A percentile compares a stretch with the other conserved stretches of the same genome.
Conservation (phyloP, 2,113 vertebrate species). For the Corvus moneduloides region DNA sequence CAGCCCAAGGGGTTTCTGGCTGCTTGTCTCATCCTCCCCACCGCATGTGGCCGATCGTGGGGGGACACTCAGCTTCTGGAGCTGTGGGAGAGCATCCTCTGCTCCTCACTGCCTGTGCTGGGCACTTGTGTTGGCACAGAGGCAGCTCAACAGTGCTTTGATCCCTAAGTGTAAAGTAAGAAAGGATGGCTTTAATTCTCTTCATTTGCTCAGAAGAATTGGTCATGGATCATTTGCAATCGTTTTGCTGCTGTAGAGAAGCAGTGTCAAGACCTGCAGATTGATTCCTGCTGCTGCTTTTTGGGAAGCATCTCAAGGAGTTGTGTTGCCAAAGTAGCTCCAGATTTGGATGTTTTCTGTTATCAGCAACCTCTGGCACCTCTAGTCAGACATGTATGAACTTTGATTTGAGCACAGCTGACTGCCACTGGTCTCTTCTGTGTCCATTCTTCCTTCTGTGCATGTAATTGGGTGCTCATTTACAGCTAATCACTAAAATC, state of each 20-base stretch:
- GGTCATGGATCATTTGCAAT: neutral
- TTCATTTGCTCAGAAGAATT: neutral
- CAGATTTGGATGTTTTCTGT: neutral
- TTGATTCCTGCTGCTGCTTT: neutral
- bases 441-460: neutral
- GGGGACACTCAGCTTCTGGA: neutral
- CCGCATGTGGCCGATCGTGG: neutral
- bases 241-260: neutral
- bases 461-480: neutral
- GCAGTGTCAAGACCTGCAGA: neutral
- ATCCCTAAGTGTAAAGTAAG: neutral
- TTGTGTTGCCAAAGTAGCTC: neutral
- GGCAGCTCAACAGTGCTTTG: neutral
- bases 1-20: neutral
- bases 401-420: neutral
- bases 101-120: neutral
- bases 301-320: neutral
- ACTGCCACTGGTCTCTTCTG: neutral
- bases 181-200: neutral
- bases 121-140: neutral
- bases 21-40: neutral
- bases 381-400: rapidly evolving
- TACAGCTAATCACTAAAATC: neutral
- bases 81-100: neutral
- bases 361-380: neutral